Conservation (phyloP, 2,888 invertebrate species). For the Pheosia tremula region DNA sequence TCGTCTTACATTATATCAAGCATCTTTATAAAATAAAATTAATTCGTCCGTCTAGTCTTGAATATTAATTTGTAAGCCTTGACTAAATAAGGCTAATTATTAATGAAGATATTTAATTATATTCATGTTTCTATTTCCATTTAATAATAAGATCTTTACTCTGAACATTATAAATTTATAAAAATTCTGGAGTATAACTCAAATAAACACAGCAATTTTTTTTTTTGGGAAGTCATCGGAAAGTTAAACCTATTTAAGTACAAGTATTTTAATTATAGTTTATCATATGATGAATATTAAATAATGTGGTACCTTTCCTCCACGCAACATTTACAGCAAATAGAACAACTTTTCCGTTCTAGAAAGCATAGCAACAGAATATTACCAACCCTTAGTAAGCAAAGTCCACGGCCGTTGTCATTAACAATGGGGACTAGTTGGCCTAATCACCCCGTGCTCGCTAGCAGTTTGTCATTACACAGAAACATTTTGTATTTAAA, state of each 20-base stretch:
- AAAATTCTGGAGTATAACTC: too few relatives aligned
- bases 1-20: background rate
- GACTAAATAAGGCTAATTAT: background rate
- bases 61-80: background rate
- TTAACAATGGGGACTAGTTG: slow-evolving; percentile 24
- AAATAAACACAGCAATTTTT: too few relatives aligned
- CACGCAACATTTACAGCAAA: background rate
- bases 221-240: too few relatives aligned
- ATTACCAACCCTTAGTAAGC: slow-evolving; percentile 14
- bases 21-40: background rate
- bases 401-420: slow-evolving; percentile 7
- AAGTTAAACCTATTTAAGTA: too few relatives aligned
- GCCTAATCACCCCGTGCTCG: slow-evolving; percentile 20
- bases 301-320: background rate
- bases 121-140: too few relatives aligned
- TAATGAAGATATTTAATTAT: background rate
- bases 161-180: too few relatives aligned
- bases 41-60: background rate
- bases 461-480: slow-evolving; percentile 21
- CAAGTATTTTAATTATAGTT: too few relatives aligned
- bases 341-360: background rate
- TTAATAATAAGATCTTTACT: too few relatives aligned
- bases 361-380: slow-evolving; percentile 10
- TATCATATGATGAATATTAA: too few relatives aligned
- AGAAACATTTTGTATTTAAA: slow-evolving; percentile 13